Base-by-base conservation (phyloP, 2,113 vertebrate genomes). In the Peromyscus leucopus region DNA sequence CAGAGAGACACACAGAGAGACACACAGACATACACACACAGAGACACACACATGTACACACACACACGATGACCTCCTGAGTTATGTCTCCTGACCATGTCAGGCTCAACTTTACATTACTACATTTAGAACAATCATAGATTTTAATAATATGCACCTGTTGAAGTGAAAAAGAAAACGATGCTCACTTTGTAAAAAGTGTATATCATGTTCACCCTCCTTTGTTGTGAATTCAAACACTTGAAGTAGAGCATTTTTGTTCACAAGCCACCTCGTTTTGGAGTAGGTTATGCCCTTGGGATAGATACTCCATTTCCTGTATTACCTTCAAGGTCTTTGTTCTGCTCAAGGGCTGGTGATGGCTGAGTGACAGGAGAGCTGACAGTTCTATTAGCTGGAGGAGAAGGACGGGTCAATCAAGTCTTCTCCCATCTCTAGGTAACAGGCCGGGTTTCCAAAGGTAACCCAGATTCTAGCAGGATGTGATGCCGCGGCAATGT, bases 301-400 rank as follows among this genome's bases (percentile, higher is more conserved):
- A 95, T 91, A 88, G 93, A 95, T 91, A 88, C 51, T 95, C 96
- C 46, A 95, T 31, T 97, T 98, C 61, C 75, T 19, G 1, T 86
- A 48, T 88, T 97, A 93, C 94, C 82, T 98, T 98, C 93, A 96
- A 97, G 93, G 72, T 39, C 97, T 97, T 97, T 96, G 92, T 4
- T 97, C 8, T 89, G 36, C 96, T 97, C 72, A 59, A 93, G 96
- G 85, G 0, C 16, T 87, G 86, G 83, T 96, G 96, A 98, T 94
- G 97, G 95, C 96, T 0, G 4, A 98, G 55, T 98, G 98, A 97
- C 98, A 98, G 96, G 0, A 0, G 59, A 93, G 42, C 97, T 98
- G 98, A 98, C 98, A 98, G 98, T 93, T 98, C 98, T 97, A 98
- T 98, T 98, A 98, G 92, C 96, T 95, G 83, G 74, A 97, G 95